Base-by-base conservation (phyloP, 1,140 invertebrate genomes). In the Drosophila melanogaster region DNA sequence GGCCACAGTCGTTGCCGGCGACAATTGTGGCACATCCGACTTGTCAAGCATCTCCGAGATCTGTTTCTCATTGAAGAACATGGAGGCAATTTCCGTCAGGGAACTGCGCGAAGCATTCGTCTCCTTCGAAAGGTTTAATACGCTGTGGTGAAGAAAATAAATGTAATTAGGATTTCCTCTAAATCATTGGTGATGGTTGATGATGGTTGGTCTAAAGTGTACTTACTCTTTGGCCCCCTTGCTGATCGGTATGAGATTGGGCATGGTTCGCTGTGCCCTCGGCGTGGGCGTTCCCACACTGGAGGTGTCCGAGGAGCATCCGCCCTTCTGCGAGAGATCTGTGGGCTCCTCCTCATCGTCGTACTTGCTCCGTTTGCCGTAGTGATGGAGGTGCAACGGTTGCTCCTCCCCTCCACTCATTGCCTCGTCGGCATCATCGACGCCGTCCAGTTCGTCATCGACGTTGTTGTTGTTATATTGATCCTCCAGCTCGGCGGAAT, bases 161-260 rank as follows among this genome's bases (percentile, higher is more conserved):
- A 1, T 6, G 19, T 15, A 7, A 8, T 47, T n/a, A 0, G 12
- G 14, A 14, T 1, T 19, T 14, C 2, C 10, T 8, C 5, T 7
- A 7, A 30, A 30, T 30, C n/a, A 2, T 22, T 22, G 19, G 30
- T 30, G 2, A 30, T 8, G 3, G 8, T 3, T 10, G 7, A 2
- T 19, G 26, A 30, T 30, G 8, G 30, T 7, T 3, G 30, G 30
- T 30, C 30, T 41, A 0, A 1, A 1, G 15, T n/a, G 10, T 33
- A 81, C 83, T 90, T 43, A 89, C 87, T 90, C 83, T 53, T 90
- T 87, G 65, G 83, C 40, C 22, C 90, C 78, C 51, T 92, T 89
- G 60, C 92, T 93, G 55, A 96, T 94, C 0, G 95, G 95, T 87
- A 96, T 96, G 5, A 96, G 93, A 84, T 95, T 95, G 35, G 95